Evolutionary conservation across 2,113 vertebrate species (phyloP), one percentile per base, ranked within the genome.

Genomic region (Barnardius zonarius): DNA sequence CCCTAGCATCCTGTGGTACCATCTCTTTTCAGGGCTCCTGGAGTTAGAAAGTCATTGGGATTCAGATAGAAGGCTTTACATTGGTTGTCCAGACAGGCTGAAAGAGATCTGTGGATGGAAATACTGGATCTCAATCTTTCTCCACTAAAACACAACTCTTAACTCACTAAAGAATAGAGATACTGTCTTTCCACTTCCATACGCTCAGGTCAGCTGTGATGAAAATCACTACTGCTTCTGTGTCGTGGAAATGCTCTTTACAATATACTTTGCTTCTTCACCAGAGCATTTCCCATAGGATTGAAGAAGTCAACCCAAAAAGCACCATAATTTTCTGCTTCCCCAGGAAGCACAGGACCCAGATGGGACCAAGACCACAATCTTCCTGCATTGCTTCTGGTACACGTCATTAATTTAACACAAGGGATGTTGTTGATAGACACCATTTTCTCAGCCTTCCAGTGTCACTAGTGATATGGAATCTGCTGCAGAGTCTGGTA

Each of bases 391-490:
- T 77, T 89, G 62, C 57, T 96, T 95, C 96, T 95, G 95, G 57
- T 92, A 79, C 48, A 33, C 79, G 93, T 91, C 89, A 92, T 84
- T 97, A 89, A 79, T 92, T 89, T 95, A 93, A 82, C 91, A 96
- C 89, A 55, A 92, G 94, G 74, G 70, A 62, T 79, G 84, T 76
- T 94, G 74, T 95, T 96, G 89, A 84, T 91, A 93, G 92, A 91
- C 78, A 91, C 81, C 48, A 85, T 54, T 94, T 96, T 95, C 84
- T 93, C 91, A 92, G 81, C 57, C 93, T 96, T 86, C 80, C 57
- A 83, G 46, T 73, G 39, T 92, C 90, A 93, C 91, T 95, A 95
- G 35, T 2, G 1, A 51, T 41, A 78, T 0, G 35, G 93, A 84
- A 82, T 91, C 73, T 89, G 83, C 86, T 78, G 30, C 3, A 0